phyloP scores from a whole-genome alignment of 1,140 invertebrate species.

The Lepidostoma basale region DNA sequence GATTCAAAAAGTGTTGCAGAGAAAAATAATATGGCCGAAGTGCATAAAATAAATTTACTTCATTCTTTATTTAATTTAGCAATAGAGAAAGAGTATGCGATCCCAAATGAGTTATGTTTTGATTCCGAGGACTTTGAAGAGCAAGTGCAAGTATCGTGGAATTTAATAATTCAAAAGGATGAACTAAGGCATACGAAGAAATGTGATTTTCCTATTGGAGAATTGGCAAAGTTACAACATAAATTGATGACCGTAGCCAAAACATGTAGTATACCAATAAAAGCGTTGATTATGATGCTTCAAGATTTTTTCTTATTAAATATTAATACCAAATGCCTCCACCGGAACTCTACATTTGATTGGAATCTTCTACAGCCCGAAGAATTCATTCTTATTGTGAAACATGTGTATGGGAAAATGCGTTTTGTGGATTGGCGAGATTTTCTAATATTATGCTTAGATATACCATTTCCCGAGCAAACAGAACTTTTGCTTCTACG shows the following conservation, averaged over 20 bases:
- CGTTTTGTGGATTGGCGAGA: conserved; percentile 30
- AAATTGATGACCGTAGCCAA: conserved; percentile 12
- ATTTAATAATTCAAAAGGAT: conserved; percentile 18
- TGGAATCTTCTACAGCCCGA: conserved; percentile 15
- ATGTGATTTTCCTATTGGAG: conserved; percentile 18
- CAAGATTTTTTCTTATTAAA: conserved; percentile 28
- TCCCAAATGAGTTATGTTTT: conserved; percentile 1
- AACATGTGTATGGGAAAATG: conserved; percentile 18
- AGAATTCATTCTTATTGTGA: conserved; percentile 16
- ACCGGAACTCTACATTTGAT: background rate
- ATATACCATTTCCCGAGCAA: conserved; percentile 14
- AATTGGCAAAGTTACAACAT: conserved; percentile 5
- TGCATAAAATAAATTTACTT: conserved; percentile 1
- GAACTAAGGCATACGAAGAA: background rate
- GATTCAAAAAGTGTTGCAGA: background rate
- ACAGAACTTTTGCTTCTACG: conserved; percentile 1
- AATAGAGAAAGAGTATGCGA: background rate
- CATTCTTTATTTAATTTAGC: conserved; percentile 8
- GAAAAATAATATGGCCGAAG: background rate
- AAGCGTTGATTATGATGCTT: conserved; percentile 15
- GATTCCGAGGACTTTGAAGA: conserved; percentile 1
- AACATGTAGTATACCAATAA: conserved; percentile 28
- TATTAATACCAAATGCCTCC: background rate
- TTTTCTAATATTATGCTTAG: conserved; percentile 24
- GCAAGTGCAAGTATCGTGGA: background rate